Percentiles rank a stretch among this genome's conserved stretches.
Evolutionary conservation across 2,888 invertebrate genomes (phyloP).

Genomic region (Nematopogon swammerdamellus): DNA sequence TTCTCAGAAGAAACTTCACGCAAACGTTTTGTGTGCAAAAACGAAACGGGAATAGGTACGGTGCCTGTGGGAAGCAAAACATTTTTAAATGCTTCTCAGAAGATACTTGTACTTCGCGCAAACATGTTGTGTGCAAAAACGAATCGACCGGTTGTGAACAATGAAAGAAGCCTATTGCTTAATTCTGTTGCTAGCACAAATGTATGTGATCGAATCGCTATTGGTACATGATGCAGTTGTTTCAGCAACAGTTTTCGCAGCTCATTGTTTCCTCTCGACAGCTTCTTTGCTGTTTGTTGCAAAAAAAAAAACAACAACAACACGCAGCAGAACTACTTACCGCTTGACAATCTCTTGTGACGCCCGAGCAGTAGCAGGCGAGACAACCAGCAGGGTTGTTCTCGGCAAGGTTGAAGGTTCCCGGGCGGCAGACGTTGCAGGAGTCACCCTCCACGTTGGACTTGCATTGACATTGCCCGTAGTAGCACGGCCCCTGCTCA

Average conservation of each 20-base stretch:
- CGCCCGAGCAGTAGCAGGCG: conserved; percentile 86
- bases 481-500: conserved; percentile 28
- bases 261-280: too few relatives aligned
- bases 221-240: too few relatives aligned
- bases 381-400: conserved; percentile 76
- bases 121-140: background rate
- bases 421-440: conserved; percentile 76
- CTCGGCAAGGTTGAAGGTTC: conserved; percentile 73
- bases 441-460: conserved; percentile 72
- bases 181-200: too few relatives aligned
- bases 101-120: background rate
- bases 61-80: conserved; percentile 25
- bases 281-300: too few relatives aligned
- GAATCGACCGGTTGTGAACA: too few relatives aligned
- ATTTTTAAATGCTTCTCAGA: too few relatives aligned
- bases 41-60: conserved; percentile 28
- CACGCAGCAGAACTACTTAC: conserved; percentile 24
- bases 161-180: too few relatives aligned
- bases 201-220: too few relatives aligned
- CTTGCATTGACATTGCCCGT: conserved; percentile 63
- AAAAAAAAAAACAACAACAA: too few relatives aligned
- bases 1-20: too few relatives aligned
- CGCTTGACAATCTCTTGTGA: conserved; percentile 71
- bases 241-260: too few relatives aligned
- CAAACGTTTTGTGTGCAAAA: too few relatives aligned